These are phyloP conservation scores for Helarctos malayanus DNA, from an alignment of 2,797 vertebrate species.

Conservation along the genomic window DNA sequence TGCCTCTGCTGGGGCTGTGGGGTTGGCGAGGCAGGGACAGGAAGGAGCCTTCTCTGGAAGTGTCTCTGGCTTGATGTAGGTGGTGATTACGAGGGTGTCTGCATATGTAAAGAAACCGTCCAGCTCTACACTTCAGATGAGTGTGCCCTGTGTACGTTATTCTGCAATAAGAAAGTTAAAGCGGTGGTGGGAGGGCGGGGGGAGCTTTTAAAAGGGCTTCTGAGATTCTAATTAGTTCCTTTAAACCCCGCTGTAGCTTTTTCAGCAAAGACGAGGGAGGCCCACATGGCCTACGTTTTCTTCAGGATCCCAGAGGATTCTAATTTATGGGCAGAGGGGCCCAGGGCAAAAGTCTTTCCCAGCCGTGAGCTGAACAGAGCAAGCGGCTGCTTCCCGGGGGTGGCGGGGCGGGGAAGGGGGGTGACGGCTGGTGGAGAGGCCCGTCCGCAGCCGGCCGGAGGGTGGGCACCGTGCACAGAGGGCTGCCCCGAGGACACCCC, in stretches of 20 bases:
- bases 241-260: constrained; percentile 44
- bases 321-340: constrained; percentile 56
- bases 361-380: background rate
- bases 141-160: background rate
- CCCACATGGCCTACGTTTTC: background rate
- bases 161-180: constrained; percentile 33
- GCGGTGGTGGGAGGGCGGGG: background rate
- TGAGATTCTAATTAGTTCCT: constrained; percentile 74
- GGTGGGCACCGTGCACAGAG: background rate
- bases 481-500: background rate
- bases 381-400: background rate
- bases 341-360: background rate
- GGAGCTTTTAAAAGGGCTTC: constrained; percentile 47
- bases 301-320: constrained; percentile 26
- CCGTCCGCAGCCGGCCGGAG: background rate
- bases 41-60: background rate
- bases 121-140: background rate
- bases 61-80: constrained; percentile 36
- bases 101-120: background rate
- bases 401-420: too few species aligned
- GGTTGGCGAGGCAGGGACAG: background rate
- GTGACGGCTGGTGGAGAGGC: background rate
- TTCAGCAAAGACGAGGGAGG: constrained; percentile 48
- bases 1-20: background rate
- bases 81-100: background rate